phyloP scores from a whole-genome alignment of 2,797 vertebrate genomes.

The Chelonia mydas region DNA sequence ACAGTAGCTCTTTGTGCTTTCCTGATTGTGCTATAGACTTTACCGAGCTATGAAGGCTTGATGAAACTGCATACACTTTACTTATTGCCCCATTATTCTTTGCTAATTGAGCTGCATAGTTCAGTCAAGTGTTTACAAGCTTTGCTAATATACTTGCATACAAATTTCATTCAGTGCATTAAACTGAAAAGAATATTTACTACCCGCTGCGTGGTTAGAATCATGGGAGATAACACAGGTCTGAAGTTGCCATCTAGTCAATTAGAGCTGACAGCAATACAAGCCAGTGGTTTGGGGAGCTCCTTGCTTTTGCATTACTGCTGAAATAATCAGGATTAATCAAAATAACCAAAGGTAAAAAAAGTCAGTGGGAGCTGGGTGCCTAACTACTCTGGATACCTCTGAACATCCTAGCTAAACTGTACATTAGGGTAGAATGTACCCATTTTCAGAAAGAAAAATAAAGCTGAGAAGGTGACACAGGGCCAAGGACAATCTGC shows the following conservation, averaged over 20 bases:
- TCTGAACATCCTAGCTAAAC: background rate
- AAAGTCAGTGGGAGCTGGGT: background rate
- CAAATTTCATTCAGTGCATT: slow-evolving; percentile 53
- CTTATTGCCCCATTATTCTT: slow-evolving; percentile 74
- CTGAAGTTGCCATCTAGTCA: slow-evolving; percentile 56
- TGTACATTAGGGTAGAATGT: background rate
- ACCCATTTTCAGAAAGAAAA: background rate
- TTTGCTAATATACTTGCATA: slow-evolving; percentile 64
- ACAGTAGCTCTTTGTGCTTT: slow-evolving; percentile 52
- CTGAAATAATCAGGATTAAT: slow-evolving; percentile 31
- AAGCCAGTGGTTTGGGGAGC: slow-evolving; percentile 2
- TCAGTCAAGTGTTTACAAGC: slow-evolving; percentile 70
- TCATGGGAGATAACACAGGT: slow-evolving; percentile 53
- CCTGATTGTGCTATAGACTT: slow-evolving; percentile 20
- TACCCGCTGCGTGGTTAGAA: slow-evolving; percentile 59
- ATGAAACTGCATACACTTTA: slow-evolving; percentile 68
- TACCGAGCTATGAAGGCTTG: slow-evolving; percentile 36
- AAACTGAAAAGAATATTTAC: slow-evolving; percentile 62
- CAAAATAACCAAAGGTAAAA: slow-evolving; percentile 10
- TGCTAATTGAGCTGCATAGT: slow-evolving; percentile 68
- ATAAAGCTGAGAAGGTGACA: background rate
- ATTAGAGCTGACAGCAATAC: slow-evolving; percentile 4
- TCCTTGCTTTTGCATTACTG: slow-evolving; percentile 38
- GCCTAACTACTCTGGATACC: background rate
- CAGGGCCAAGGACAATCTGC: background rate